These are phyloP conservation scores for Pangasianodon gigas DNA, from an alignment of 2,113 vertebrate species.

Conservation along the genomic window DNA sequence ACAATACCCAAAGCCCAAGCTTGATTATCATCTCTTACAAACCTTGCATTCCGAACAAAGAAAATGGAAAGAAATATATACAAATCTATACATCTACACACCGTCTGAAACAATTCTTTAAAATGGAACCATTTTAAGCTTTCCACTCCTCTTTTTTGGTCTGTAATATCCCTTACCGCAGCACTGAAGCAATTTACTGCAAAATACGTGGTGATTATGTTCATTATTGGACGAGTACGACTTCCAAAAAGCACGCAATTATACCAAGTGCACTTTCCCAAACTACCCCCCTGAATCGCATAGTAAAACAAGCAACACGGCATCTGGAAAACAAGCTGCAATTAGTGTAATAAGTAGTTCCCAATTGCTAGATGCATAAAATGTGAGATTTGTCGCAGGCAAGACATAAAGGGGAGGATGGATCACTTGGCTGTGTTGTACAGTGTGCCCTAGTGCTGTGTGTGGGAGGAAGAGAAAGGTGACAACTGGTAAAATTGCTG, in stretches of 20 bases:
- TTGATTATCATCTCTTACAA: neutral
- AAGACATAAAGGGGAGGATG: conserved; percentile 41
- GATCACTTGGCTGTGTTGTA: conserved; percentile 20
- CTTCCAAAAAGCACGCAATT: conserved; percentile 49
- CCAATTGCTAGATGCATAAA: conserved; percentile 52
- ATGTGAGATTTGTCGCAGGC: conserved; percentile 49
- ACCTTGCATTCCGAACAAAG: conserved; percentile 1
- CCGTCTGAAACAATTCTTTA: conserved; percentile 11
- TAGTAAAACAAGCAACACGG: conserved; percentile 46
- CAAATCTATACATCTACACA: neutral
- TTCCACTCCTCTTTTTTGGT: neutral
- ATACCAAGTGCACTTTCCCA: conserved; percentile 41
- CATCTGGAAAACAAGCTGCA: conserved; percentile 58
- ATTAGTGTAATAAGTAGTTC: conserved; percentile 59
- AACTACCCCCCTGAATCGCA: conserved; percentile 31
- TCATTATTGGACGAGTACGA: conserved; percentile 48
- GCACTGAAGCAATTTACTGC: conserved; percentile 29
- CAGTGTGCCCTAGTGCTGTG: neutral
- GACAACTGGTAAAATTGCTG: conserved; percentile 28
- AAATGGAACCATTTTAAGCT: neutral
- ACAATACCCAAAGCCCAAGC: neutral
- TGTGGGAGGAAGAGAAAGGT: conserved; percentile 41
- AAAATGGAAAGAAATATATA: conserved; percentile 8
- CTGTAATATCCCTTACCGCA: conserved; percentile 15
- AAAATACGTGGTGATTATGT: conserved; percentile 44